A percentile compares a stretch with the other conserved stretches of the same genome.
Evolutionary conservation across 2,888 invertebrate genomes (phyloP).

Genomic region (Melitaea athalia): DNA sequence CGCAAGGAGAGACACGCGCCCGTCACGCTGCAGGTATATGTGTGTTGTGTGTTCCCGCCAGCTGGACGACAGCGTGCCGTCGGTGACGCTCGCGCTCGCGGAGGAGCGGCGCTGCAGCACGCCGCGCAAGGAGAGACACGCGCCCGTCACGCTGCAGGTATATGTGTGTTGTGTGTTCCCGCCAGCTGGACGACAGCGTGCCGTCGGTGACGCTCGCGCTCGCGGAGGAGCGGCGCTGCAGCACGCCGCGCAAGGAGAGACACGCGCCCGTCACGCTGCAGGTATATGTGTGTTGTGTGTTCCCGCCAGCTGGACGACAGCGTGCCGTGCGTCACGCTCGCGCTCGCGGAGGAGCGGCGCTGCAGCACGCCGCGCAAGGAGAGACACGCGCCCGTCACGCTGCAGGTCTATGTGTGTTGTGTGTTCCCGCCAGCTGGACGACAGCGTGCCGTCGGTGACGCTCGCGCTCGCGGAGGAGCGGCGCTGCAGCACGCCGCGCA

Average conservation of each 20-base stretch:
- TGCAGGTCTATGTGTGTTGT: too few species aligned
- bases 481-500: constrained; percentile 60
- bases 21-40: too few species aligned
- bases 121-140: constrained; percentile 48
- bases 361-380: constrained; percentile 62
- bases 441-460: constrained; percentile 36
- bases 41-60: background rate
- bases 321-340: constrained; percentile 30
- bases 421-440: constrained; percentile 35
- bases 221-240: constrained; percentile 47
- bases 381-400: constrained; percentile 19
- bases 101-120: constrained; percentile 54
- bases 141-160: too few species aligned
- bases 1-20: constrained; percentile 42
- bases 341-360: constrained; percentile 40
- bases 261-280: constrained; percentile 25
- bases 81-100: constrained; percentile 41
- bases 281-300: too few species aligned
- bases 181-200: constrained; percentile 38
- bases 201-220: constrained; percentile 36
- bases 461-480: constrained; percentile 39
- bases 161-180: too few species aligned
- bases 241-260: constrained; percentile 57
- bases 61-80: constrained; percentile 40
- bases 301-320: constrained; percentile 39